Percentiles rank a stretch among this genome's conserved stretches.
Evolutionary conservation across 2,797 vertebrate species (phyloP).

Genomic region (Macrochelys suwanniensis): DNA sequence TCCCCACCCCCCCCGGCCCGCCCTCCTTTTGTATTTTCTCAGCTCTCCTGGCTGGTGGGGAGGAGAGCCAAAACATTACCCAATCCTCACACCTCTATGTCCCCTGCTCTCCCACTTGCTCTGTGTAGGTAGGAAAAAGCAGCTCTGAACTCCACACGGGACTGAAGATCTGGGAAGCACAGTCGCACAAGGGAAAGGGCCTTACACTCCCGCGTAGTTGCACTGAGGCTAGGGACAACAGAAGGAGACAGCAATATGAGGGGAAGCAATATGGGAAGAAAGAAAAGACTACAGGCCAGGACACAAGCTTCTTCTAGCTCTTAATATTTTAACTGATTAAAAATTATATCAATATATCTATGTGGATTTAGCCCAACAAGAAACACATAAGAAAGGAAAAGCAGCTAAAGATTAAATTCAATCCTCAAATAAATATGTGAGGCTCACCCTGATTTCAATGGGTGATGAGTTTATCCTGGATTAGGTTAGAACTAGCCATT

Average conservation of each 20-base stretch:
- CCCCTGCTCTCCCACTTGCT: too few relatives aligned
- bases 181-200: too few relatives aligned
- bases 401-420: background rate
- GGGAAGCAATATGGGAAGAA: background rate
- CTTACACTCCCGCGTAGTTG: too few relatives aligned
- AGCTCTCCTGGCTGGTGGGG: background rate
- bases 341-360: background rate
- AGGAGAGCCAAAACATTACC: background rate
- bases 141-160: too few relatives aligned
- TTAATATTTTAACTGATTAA: background rate
- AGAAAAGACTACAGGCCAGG: background rate
- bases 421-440: background rate
- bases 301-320: background rate
- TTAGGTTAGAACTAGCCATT: background rate
- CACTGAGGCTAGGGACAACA: background rate
- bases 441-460: background rate
- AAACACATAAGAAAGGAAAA: background rate
- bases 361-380: background rate
- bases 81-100: background rate
- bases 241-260: background rate
- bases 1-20: too few relatives aligned
- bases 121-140: too few relatives aligned
- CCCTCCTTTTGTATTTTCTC: too few relatives aligned
- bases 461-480: background rate
- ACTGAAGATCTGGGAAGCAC: too few relatives aligned